Evolutionary conservation across 2,888 invertebrate species (phyloP), one percentile per base, ranked within the genome.

Genomic region (Stenurella melanura): DNA sequence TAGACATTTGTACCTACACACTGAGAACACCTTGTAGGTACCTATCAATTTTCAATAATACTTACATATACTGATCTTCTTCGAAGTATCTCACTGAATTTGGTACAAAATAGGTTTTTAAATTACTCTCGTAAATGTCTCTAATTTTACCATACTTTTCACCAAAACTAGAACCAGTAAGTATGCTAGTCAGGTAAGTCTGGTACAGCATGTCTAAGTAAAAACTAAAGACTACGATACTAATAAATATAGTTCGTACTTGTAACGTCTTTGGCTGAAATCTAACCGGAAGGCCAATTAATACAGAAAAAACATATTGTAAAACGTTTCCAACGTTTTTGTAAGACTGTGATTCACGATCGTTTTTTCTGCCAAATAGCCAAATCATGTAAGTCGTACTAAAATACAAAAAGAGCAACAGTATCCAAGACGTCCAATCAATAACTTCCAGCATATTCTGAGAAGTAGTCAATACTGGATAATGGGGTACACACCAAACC

Each of bases 101-200:
- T 1, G 60, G 70, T 18, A 21, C 12, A 21, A 60, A 70, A 12
- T 70, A 70, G n/a, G 70, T 70, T n/a, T 58, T 70, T 21, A 70
- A 17, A 11, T 57, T 58, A n/a, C n/a, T 21, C 10, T 58, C 15
- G 70, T 70, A 70, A 9, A 70, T 70, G n/a, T 60, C 60, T 2
- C 50, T 15, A 1, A 42, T n/a, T 1, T 0, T 70, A 12, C 12
- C 10, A 10, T 60, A 70, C 10, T n/a, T 70, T 19, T 70, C 60
- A 1, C 11, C 17, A 57, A 42, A 70, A 4, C 18, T 11, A 2
- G 60, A 42, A 42, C 70, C 21, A 10, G 70, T 60, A 0, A 70
- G n/a, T 19, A 70, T 42, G 19, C 70, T 70, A 11, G 70, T 70
- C 5, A 70, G 42, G n/a, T 60, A 70, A 42, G 38, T 70, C n/a